phyloP scores from a whole-genome alignment of 1,140 invertebrate genomes.

The Aleiodes sp. region DNA sequence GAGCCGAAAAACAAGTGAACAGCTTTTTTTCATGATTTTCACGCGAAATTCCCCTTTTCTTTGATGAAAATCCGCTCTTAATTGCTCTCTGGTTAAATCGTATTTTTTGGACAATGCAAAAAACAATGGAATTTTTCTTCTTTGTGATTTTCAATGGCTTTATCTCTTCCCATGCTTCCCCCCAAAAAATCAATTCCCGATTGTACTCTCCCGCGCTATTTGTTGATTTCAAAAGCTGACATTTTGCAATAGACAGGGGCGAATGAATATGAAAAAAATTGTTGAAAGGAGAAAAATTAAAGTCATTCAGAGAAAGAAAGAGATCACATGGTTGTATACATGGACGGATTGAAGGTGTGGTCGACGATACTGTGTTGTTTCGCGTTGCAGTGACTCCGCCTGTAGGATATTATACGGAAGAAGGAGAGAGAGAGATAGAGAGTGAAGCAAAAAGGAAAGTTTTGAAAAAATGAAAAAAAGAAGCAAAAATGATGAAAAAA shows the following conservation, averaged over 20 bases:
- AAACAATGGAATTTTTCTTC: too few relatives aligned
- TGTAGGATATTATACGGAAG: conserved; percentile 5
- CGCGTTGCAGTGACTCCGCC: neutral
- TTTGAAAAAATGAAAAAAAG: neutral
- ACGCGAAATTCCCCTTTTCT: too few relatives aligned
- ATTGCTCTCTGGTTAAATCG: too few relatives aligned
- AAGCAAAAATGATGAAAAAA: neutral
- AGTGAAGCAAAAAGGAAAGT: conserved; percentile 8
- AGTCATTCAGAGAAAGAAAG: neutral
- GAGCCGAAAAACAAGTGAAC: too few relatives aligned
- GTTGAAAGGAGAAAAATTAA: neutral
- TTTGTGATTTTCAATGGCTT: too few relatives aligned
- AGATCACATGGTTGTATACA: neutral
- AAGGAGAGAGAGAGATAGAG: too few relatives aligned
- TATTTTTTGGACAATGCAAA: too few relatives aligned
- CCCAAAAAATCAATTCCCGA: too few relatives aligned
- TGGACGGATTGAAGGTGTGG: conserved; percentile 11
- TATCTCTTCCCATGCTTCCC: too few relatives aligned
- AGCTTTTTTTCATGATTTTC: too few relatives aligned
- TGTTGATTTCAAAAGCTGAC: neutral
- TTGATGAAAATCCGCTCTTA: too few relatives aligned
- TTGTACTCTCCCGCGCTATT: neutral
- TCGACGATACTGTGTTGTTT: conserved; percentile 5
- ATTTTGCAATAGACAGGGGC: neutral
- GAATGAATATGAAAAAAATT: neutral